phyloP scores from a whole-genome alignment of 1,140 invertebrate species.

The Venturia canescens region DNA sequence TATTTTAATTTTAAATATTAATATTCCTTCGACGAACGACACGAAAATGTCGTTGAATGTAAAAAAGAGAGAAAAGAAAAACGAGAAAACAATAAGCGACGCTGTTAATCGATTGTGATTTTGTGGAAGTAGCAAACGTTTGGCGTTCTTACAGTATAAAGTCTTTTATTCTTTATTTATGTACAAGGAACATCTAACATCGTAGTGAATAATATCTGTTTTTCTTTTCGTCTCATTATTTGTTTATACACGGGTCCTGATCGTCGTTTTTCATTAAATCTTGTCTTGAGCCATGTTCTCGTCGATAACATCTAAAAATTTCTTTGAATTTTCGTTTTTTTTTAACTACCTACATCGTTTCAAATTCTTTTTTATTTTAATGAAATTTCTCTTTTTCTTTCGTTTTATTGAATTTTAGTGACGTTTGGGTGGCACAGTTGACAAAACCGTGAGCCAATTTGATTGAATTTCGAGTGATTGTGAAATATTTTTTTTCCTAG shows the following conservation, averaged over 20 bases:
- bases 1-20: neutral
- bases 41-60: conserved; percentile 30
- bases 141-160: conserved; percentile 65
- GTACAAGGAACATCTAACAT: conserved; percentile 75
- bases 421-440: neutral
- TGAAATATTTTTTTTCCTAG: conserved; percentile 5
- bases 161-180: conserved; percentile 65
- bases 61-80: conserved; percentile 34
- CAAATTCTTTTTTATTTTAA: conserved; percentile 18
- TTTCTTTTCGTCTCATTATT: conserved; percentile 21
- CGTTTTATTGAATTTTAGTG: neutral
- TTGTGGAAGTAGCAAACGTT: conserved; percentile 64
- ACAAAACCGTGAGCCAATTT: conserved; percentile 46
- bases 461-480: conserved; percentile 57
- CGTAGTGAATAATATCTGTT: conserved; percentile 63
- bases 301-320: conserved; percentile 54
- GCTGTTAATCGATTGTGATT: conserved; percentile 51
- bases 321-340: conserved; percentile 36
- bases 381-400: conserved; percentile 5
- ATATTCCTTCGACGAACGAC: neutral
- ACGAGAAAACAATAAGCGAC: conserved; percentile 57
- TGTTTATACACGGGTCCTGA: conserved; percentile 67
- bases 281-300: conserved; percentile 60
- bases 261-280: conserved; percentile 56
- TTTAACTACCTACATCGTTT: conserved; percentile 45